Base-by-base conservation (phyloP, 2,797 vertebrate species). In the Rhinella marina region DNA sequence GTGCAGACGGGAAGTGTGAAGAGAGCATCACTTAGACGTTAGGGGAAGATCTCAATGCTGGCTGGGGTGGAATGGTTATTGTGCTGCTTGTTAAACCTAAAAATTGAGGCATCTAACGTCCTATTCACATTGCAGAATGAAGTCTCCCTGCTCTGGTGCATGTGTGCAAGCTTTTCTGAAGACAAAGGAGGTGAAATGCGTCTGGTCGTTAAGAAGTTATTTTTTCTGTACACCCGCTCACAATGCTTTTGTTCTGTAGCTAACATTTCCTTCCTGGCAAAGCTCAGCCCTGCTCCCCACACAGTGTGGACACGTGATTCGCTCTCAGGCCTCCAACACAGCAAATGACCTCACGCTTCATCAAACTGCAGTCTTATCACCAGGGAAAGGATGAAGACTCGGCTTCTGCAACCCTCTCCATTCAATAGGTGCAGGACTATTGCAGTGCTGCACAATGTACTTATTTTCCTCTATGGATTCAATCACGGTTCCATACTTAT, bases 41-140 rank as follows among this genome's bases (percentile, higher is more conserved):
- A 50, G 78, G 72, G 87, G 88, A 82, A 88, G 88, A 86, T 88
- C 88, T 88, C 88, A 88, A 88, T 75, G 21, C 70, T 68, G 84
- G 6, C 70, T 86, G 88, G 88, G 88, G 88, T 81, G 88, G 88
- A 32, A 19, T n/a, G 56, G 17, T 76, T 76, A 86, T 56, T 76
- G 50, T 68, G 23, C 14, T 32, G 17, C 16, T 23, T 2, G 61
- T 13, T 8, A 17, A 68, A 21, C 14, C 79, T 27, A 50, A n/a
- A n/a, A 23, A 0, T 56, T 59, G 17, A 8, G 23, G 57, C 57
- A 12, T 88, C 25, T 29, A 48, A 75, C 13, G 32, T 12, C 27
- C 16, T 77, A 50, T 21, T 76, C 13, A 32, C 0, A 1, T 0
- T 75, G 14, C 11, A 32, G 41, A 13, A 32, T 66, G 0, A 66